Evolutionary conservation across 2,113 vertebrate genomes (phyloP).

Genomic region (Zosterops pallidus): DNA sequence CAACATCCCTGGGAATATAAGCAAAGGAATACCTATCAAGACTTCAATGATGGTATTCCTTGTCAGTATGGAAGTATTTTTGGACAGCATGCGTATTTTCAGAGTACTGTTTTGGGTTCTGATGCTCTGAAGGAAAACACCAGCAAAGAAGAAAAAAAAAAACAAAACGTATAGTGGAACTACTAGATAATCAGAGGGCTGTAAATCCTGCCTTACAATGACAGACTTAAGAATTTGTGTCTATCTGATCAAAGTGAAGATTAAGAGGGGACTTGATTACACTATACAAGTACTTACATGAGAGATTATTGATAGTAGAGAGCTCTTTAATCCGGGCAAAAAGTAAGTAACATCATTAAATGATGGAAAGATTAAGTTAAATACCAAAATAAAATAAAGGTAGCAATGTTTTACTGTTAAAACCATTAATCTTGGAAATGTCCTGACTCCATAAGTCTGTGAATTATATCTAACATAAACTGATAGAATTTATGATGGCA

Average conservation of each 20-base stretch:
- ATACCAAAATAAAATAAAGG: not conserved
- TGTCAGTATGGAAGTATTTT: not conserved
- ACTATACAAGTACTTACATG: not conserved
- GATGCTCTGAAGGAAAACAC: not conserved
- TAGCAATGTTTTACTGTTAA: not conserved
- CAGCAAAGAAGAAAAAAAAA: not conserved
- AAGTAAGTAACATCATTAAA: not conserved
- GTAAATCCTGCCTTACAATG: not conserved
- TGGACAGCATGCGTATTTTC: not conserved
- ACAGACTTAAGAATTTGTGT: not conserved
- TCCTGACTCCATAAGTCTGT: not conserved
- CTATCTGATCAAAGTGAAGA: not conserved
- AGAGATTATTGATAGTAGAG: not conserved
- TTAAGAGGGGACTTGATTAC: constrained; percentile 6
- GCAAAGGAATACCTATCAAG: not conserved
- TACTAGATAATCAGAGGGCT: not conserved
- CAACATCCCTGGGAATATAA: not conserved
- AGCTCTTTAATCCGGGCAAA: not conserved
- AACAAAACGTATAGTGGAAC: not conserved
- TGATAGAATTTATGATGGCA: not conserved
- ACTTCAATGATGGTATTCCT: not conserved
- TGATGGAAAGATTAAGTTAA: not conserved
- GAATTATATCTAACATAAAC: rapidly evolving
- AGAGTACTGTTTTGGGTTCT: not conserved
- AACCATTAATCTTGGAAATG: not conserved